Base-by-base conservation (phyloP, 2,797 vertebrate genomes). In the Hoplostethus mediterraneus region DNA sequence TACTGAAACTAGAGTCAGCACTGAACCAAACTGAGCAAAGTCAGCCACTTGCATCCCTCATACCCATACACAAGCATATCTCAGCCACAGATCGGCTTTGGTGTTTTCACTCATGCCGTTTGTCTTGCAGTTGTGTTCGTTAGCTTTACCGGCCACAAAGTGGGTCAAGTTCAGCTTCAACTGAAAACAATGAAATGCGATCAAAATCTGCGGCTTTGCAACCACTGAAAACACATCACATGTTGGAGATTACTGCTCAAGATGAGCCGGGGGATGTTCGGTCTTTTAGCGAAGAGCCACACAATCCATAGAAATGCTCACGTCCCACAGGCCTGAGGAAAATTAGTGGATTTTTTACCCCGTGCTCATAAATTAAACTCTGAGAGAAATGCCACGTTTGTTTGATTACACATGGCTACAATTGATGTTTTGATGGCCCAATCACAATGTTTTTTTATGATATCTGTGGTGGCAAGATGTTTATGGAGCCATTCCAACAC, bases 391-490 rank as follows among this genome's bases (percentile, higher is more conserved):
- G 65, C 70, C 79, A 77, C 51, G 16, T 78, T 82, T 81, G 67
- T 89, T 83, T 80, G 73, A 84, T 84, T 87, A 76, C 71, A 68
- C 53, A 68, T 44, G 1, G 40, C 83, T 68, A 64, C 63, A 75
- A 72, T 75, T 78, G 80, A 82, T 80, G 73, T 73, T 79, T 83
- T 83, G 63, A 80, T 79, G 67, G 73, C 68, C 73, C 52, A 81
- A 81, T 85, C 61, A 84, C 77, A 86, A 78, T 71, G 67, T 83
- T 81, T 79, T 87, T 74, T 82, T 51, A 63, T 71, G 72, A 67
- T 86, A 85, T 89, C 76, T 89, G 72, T 79, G 66, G 74, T 89
- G 67, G 78, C 73, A 80, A 66, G 58, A 53, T 84, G 73, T 87
- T 82, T 71, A 62, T 84, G 77, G 81, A 80, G 31, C 11, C 28